These are phyloP conservation scores for Phymastichus coffea DNA, from an alignment of 1,140 invertebrate species.

Conservation along the genomic window DNA sequence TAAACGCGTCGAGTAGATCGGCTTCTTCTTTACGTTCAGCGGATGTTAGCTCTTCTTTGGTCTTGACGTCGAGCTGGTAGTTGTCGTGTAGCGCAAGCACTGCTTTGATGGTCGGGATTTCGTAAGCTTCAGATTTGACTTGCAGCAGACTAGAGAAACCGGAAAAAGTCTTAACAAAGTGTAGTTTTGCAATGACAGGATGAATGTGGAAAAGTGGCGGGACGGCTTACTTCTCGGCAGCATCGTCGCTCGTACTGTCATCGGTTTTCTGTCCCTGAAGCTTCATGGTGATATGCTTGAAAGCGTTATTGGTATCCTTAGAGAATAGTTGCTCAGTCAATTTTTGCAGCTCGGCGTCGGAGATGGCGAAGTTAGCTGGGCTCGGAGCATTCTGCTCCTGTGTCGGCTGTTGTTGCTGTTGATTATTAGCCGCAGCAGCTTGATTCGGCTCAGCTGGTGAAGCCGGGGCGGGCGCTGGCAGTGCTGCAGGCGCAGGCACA, in stretches of 20 bases:
- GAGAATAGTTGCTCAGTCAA: slow-evolving; percentile 49
- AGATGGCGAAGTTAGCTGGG: slow-evolving; percentile 42
- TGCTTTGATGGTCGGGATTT: slow-evolving; percentile 53
- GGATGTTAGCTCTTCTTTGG: slow-evolving; percentile 59
- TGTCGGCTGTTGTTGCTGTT: slow-evolving; percentile 16
- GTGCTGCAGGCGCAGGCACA: slow-evolving; percentile 27
- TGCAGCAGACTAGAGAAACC: slow-evolving; percentile 42
- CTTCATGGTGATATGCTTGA: slow-evolving; percentile 51
- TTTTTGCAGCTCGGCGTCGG: slow-evolving; percentile 51
- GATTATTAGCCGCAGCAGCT: slow-evolving; percentile 24
- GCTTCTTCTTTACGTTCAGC: slow-evolving; percentile 61
- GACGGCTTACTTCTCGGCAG: slow-evolving; percentile 53
- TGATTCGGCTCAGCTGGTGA: not conserved
- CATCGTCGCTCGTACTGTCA: slow-evolving; percentile 48
- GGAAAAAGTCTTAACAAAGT: not conserved
- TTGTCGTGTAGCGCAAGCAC: slow-evolving; percentile 54
- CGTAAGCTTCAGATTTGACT: slow-evolving; percentile 48
- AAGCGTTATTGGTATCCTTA: slow-evolving; percentile 54
- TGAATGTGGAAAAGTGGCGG: not conserved
- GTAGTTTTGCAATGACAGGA: no score
- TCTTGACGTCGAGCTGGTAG: slow-evolving; percentile 55
- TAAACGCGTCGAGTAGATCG: slow-evolving; percentile 60
- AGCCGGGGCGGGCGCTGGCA: slow-evolving; percentile 20
- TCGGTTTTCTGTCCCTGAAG: slow-evolving; percentile 53
- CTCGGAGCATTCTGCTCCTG: slow-evolving; percentile 33